phyloP scores from a whole-genome alignment of 2,113 vertebrate genomes.

The Chlamydotis undulata region DNA sequence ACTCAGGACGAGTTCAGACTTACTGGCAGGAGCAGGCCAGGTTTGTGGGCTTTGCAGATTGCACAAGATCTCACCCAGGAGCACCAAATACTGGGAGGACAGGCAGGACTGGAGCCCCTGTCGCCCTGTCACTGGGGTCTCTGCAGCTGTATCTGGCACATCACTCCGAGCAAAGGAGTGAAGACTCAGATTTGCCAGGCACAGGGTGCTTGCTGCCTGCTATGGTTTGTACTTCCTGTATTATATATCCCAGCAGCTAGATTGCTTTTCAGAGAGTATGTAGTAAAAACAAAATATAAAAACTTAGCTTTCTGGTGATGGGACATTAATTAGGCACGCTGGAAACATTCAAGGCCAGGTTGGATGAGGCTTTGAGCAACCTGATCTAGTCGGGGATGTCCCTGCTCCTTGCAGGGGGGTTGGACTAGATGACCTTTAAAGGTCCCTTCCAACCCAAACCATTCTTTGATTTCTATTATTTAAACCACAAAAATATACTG shows the following conservation, averaged over 20 bases:
- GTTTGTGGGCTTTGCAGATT: background rate
- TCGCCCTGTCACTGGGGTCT: background rate
- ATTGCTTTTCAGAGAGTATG: background rate
- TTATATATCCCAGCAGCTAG: background rate
- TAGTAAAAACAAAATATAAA: background rate
- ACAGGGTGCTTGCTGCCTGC: background rate
- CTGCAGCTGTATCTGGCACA: background rate
- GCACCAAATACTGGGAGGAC: background rate
- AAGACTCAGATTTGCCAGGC: background rate
- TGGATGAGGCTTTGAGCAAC: too few relatives aligned
- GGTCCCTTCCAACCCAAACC: too few relatives aligned
- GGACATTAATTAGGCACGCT: background rate
- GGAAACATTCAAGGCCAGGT: too few relatives aligned
- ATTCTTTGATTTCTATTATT: background rate
- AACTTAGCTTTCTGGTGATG: background rate
- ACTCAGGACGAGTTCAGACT: background rate
- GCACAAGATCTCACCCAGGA: background rate
- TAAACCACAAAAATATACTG: background rate
- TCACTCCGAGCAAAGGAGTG: background rate
- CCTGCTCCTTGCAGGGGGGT: too few relatives aligned
- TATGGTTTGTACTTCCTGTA: too few relatives aligned
- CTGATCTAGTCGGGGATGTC: too few relatives aligned
- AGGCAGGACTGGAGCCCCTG: accelerated
- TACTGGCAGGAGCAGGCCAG: background rate
- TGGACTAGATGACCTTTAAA: too few relatives aligned